Conservation (phyloP, 2,113 vertebrate genomes). For the Nannobrachium achirus region DNA sequence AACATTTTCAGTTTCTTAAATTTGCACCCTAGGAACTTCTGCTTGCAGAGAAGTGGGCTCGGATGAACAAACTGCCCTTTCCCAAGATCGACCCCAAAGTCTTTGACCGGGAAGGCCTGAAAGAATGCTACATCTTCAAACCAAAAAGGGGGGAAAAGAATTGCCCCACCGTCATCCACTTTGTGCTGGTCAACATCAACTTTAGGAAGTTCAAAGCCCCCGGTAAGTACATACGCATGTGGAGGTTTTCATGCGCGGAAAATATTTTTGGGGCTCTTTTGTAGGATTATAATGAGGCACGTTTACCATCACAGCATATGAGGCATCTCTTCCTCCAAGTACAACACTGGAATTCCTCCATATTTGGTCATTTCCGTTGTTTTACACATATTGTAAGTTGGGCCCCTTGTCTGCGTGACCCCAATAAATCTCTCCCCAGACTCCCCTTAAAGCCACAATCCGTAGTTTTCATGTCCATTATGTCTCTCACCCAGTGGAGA, state of each 20-base stretch:
- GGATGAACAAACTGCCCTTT: conserved; percentile 97
- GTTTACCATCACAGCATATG: conserved; percentile 34
- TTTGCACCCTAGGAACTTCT: conserved; percentile 86
- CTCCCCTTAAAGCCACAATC: conserved; percentile 3
- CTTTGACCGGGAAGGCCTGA: conserved; percentile 95
- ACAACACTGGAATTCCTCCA: not conserved
- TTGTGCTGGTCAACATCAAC: conserved; percentile 95
- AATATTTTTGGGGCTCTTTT: conserved; percentile 19
- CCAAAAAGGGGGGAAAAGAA: conserved; percentile 91
- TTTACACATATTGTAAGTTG: not conserved
- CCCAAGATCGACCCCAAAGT: conserved; percentile 97
- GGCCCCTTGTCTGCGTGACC: conserved; percentile 18
- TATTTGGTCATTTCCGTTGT: conserved; percentile 3
- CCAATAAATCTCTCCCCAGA: not conserved
- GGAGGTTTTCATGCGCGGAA: conserved; percentile 31
- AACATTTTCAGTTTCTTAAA: not conserved
- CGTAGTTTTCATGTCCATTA: too few species aligned
- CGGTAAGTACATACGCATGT: conserved; percentile 74
- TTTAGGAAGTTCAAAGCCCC: conserved; percentile 94
- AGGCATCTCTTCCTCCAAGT: conserved; percentile 46
- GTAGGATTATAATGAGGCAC: conserved; percentile 1
- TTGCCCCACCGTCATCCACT: conserved; percentile 95
- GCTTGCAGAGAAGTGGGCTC: conserved; percentile 97
- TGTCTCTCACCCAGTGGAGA: too few species aligned
- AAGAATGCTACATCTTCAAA: conserved; percentile 97